Evolutionary conservation across 2,888 invertebrate species (phyloP).

Genomic region (Biston stratarius): DNA sequence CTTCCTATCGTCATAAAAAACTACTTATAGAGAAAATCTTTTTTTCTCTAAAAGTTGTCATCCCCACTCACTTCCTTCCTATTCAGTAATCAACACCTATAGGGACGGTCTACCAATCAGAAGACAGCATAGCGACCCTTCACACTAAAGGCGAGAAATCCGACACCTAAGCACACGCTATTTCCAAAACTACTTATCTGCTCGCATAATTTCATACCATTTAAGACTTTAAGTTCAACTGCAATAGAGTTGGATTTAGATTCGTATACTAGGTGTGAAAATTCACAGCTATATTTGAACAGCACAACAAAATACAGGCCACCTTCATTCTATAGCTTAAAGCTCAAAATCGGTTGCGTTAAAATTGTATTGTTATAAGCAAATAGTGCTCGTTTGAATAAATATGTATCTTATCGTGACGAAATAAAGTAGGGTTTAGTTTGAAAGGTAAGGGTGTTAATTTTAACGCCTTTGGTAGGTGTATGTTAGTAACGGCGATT

Average conservation of each 20-base stretch:
- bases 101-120: constrained; percentile 68
- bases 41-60: constrained; percentile 32
- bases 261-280: constrained; percentile 75
- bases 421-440: constrained; percentile 43
- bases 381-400: constrained; percentile 28
- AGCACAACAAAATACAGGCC: constrained; percentile 45
- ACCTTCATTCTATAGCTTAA: constrained; percentile 49
- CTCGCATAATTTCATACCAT: constrained; percentile 34
- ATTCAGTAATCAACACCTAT: constrained; percentile 68
- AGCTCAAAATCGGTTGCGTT: constrained; percentile 49
- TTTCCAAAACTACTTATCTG: constrained; percentile 55
- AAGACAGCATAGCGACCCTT: constrained; percentile 70
- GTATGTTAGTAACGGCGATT: constrained; percentile 62
- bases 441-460: constrained; percentile 67
- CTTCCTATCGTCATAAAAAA: too few relatives aligned
- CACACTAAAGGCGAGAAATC: constrained; percentile 83
- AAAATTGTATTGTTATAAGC: constrained; percentile 51
- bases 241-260: constrained; percentile 47
- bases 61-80: constrained; percentile 20
- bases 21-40: too few relatives aligned
- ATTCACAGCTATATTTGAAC: constrained; percentile 77
- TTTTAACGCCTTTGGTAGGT: constrained; percentile 75
- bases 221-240: neutral
- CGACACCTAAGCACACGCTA: constrained; percentile 70
- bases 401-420: constrained; percentile 14